These are phyloP conservation scores for Encarsia formosa DNA, from an alignment of 2,888 invertebrate species.

Conservation along the genomic window DNA sequence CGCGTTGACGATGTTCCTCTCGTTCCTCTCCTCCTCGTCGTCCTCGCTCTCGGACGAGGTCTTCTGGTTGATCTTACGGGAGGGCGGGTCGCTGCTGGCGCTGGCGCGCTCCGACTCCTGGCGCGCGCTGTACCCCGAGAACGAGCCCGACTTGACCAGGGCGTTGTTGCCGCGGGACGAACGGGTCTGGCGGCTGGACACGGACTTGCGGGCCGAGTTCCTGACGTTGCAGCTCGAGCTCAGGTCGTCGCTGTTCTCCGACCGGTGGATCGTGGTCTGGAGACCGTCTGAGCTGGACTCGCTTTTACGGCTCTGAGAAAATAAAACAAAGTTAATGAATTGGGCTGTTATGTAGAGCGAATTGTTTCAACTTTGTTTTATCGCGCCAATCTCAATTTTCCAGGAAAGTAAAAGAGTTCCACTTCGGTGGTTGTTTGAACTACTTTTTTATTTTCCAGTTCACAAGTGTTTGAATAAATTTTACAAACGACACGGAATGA, in stretches of 20 bases:
- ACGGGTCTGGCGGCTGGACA: conserved; percentile 41
- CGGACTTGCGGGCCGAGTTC: conserved; percentile 28
- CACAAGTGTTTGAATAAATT: too few relatives aligned
- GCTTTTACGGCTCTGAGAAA: conserved; percentile 52
- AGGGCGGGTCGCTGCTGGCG: conserved; percentile 33
- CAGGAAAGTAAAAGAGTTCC: too few relatives aligned
- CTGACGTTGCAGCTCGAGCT: too few relatives aligned
- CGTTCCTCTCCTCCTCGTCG: conserved; percentile 30
- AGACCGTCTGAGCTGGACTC: conserved; percentile 60
- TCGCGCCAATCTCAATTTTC: too few relatives aligned
- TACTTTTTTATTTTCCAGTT: too few relatives aligned
- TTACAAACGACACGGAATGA: too few relatives aligned
- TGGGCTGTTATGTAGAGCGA: too few relatives aligned
- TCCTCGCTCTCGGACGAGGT: conserved; percentile 47
- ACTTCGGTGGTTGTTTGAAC: too few relatives aligned
- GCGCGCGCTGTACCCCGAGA: conserved; percentile 60
- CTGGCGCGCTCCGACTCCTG: conserved; percentile 52
- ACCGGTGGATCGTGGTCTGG: conserved; percentile 36
- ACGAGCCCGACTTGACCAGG: conserved; percentile 71
- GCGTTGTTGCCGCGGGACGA: background rate
- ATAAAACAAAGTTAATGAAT: background rate
- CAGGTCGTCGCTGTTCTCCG: conserved; percentile 45
- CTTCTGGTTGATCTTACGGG: conserved; percentile 50
- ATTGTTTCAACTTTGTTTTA: too few relatives aligned
- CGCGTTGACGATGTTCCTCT: background rate